Evolutionary conservation across 2,113 vertebrate species (phyloP).

Genomic region (Cyrtonyx montezumae): DNA sequence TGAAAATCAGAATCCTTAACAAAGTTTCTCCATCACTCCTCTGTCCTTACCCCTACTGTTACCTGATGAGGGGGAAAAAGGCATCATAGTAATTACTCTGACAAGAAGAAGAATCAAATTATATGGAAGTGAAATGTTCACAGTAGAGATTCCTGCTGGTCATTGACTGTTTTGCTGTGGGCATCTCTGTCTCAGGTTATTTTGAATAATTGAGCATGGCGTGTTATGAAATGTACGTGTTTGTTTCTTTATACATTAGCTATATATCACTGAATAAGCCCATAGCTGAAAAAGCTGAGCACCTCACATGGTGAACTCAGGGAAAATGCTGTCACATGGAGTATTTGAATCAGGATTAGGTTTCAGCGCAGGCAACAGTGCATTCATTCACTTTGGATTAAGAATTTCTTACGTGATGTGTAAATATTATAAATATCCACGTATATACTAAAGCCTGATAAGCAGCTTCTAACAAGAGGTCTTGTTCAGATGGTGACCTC

Average conservation of each 20-base stretch:
- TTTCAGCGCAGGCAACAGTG: background rate
- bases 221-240: background rate
- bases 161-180: background rate
- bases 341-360: background rate
- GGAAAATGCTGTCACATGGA: background rate
- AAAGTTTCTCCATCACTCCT: background rate
- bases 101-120: background rate
- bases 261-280: background rate
- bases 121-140: background rate
- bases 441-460: background rate
- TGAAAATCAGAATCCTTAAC: background rate
- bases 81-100: background rate
- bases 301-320: background rate
- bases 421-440: background rate
- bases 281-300: background rate
- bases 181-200: background rate
- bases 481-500: background rate
- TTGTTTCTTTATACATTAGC: conserved; percentile 45
- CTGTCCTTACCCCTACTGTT: background rate
- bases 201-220: background rate
- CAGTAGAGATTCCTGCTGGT: background rate
- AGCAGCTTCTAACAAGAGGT: background rate
- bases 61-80: background rate
- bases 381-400: background rate
- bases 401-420: background rate